A percentile compares a stretch with the other conserved stretches of the same genome.
phyloP scores from a whole-genome alignment of 2,113 vertebrate genomes.

The Ia io region DNA sequence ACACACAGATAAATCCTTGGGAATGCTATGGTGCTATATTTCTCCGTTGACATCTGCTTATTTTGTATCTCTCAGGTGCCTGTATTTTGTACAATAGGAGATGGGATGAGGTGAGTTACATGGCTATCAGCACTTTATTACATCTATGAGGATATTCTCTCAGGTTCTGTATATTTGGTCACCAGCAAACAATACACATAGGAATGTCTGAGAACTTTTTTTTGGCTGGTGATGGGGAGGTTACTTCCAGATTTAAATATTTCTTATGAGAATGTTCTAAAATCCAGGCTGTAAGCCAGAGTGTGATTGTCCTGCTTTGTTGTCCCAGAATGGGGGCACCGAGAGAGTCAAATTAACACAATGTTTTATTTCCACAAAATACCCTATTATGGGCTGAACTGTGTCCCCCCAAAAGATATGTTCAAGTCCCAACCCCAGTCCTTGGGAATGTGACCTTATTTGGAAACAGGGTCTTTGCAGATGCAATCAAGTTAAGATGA shows the following conservation, averaged over 20 bases:
- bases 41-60: not conserved
- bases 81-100: not conserved
- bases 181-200: not conserved
- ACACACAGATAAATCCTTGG: not conserved
- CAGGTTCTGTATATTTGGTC: conserved; percentile 17
- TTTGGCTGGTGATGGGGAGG: no score
- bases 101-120: not conserved
- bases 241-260: not conserved
- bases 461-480: not conserved
- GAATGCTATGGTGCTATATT: not conserved
- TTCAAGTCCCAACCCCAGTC: not conserved
- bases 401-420: not conserved
- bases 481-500: not conserved
- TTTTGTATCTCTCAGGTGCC: not conserved
- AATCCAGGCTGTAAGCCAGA: not conserved
- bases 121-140: not conserved
- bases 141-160: not conserved
- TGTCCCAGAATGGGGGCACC: not conserved
- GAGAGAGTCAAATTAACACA: not conserved
- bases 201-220: not conserved
- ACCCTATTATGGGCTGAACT: not conserved
- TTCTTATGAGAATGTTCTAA: conserved; percentile 9
- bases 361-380: not conserved
- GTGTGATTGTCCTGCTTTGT: not conserved
- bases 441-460: not conserved